Evolutionary conservation across 2,888 invertebrate species (phyloP).

Genomic region (Plusia festucae): DNA sequence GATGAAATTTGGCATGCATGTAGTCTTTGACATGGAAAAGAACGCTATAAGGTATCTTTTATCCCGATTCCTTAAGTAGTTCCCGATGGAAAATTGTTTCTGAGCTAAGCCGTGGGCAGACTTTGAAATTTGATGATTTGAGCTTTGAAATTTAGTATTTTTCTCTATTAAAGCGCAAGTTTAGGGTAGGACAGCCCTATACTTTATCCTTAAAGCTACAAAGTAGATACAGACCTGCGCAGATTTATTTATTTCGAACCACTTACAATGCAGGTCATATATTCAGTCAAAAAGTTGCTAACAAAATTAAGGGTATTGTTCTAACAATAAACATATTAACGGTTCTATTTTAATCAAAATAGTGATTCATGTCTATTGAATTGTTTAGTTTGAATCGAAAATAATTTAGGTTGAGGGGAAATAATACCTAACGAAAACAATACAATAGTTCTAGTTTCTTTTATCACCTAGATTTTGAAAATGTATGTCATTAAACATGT

Average conservation of each 20-base stretch:
- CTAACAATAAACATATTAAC: conserved; percentile 49
- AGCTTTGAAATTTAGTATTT: no score
- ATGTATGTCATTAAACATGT: background rate
- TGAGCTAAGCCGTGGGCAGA: no score
- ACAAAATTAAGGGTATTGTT: conserved; percentile 11
- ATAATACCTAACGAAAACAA: background rate
- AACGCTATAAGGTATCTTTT: no score
- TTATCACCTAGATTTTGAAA: background rate
- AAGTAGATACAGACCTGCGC: no score
- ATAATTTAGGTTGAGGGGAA: conserved; percentile 10
- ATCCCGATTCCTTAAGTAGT: no score
- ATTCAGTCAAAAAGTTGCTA: background rate
- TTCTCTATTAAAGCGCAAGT: no score
- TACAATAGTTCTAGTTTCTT: background rate
- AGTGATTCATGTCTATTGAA: conserved; percentile 46
- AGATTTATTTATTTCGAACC: background rate
- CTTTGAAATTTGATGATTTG: no score
- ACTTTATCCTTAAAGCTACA: no score
- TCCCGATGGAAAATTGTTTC: no score
- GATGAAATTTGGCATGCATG: no score
- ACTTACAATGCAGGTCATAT: background rate
- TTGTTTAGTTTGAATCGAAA: conserved; percentile 6
- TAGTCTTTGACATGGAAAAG: no score
- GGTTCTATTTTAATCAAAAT: conserved; percentile 37
- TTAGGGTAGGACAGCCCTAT: no score